Percentiles rank a stretch among this genome's conserved stretches.
Evolutionary conservation across 2,113 vertebrate genomes (phyloP).

Genomic region (Perognathus longimembris): DNA sequence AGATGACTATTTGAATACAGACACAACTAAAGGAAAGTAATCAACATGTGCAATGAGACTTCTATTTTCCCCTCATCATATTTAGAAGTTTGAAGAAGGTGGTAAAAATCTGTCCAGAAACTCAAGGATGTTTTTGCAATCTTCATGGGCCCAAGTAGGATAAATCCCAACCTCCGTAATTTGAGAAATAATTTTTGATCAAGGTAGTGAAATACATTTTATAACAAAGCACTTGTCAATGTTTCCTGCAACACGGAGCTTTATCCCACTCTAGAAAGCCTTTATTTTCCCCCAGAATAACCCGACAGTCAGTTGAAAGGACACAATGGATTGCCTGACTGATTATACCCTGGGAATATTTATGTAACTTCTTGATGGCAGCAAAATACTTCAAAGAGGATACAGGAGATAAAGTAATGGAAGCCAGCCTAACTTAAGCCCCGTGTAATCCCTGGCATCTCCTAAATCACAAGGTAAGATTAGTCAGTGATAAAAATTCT

Average conservation of each 20-base stretch:
- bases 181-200: slow-evolving; percentile 55
- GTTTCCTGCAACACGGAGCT: slow-evolving; percentile 2
- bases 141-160: not conserved
- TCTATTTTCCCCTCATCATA: slow-evolving; percentile 2
- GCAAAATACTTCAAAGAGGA: slow-evolving; percentile 72
- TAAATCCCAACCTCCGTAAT: slow-evolving; percentile 42
- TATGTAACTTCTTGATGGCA: slow-evolving; percentile 69
- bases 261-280: not conserved
- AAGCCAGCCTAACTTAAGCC: slow-evolving; percentile 52
- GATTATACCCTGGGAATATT: slow-evolving; percentile 68
- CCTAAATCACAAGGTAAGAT: slow-evolving; percentile 74
- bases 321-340: slow-evolving; percentile 11
- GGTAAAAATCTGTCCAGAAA: slow-evolving; percentile 10
- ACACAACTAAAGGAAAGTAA: slow-evolving; percentile 16
- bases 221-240: not conserved
- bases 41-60: not conserved
- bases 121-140: slow-evolving; percentile 11
- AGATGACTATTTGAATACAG: not conserved
- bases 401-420: slow-evolving; percentile 66
- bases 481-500: slow-evolving; percentile 71
- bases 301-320: slow-evolving; percentile 49
- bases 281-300: slow-evolving; percentile 50
- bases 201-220: slow-evolving; percentile 56
- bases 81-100: slow-evolving; percentile 9
- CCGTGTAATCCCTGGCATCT: slow-evolving; percentile 67